phyloP scores from a whole-genome alignment of 2,113 vertebrate species.

The Macquaria ambigua region DNA sequence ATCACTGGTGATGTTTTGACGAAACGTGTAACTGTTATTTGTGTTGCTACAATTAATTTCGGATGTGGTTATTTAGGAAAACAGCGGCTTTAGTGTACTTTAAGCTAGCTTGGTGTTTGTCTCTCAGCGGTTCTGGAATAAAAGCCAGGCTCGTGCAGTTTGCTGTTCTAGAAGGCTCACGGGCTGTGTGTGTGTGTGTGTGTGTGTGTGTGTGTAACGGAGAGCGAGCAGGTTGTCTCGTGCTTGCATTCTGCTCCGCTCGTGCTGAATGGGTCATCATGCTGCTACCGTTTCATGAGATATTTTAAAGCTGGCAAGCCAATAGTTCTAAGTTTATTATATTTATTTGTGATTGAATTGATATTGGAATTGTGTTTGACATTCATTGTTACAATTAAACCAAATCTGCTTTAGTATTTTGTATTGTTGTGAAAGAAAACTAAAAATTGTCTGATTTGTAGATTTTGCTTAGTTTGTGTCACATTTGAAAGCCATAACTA shows the following conservation, averaged over 20 bases:
- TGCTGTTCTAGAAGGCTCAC: constrained; percentile 73
- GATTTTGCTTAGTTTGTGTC: background rate
- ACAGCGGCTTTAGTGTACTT: background rate
- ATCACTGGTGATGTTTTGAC: background rate
- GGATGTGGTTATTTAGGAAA: background rate
- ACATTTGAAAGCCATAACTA: background rate
- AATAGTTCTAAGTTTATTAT: background rate
- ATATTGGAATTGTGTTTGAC: background rate
- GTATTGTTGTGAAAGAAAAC: background rate
- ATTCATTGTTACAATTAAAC: background rate
- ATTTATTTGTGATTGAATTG: background rate
- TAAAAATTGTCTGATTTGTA: no score
- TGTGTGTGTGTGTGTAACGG: background rate
- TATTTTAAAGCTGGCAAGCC: background rate
- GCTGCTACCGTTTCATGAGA: background rate
- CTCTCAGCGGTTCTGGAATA: constrained; percentile 56
- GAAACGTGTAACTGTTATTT: background rate
- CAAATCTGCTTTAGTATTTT: background rate
- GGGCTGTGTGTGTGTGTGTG: constrained; percentile 44
- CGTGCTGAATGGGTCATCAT: constrained; percentile 37
- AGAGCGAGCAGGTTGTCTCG: constrained; percentile 57
- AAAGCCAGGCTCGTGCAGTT: constrained; percentile 41
- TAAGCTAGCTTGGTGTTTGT: constrained; percentile 19
- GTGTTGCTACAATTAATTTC: background rate
- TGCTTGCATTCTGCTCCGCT: constrained; percentile 35